These are phyloP conservation scores for Zygogramma bicolorata DNA, from an alignment of 2,888 invertebrate species.

Conservation along the genomic window DNA sequence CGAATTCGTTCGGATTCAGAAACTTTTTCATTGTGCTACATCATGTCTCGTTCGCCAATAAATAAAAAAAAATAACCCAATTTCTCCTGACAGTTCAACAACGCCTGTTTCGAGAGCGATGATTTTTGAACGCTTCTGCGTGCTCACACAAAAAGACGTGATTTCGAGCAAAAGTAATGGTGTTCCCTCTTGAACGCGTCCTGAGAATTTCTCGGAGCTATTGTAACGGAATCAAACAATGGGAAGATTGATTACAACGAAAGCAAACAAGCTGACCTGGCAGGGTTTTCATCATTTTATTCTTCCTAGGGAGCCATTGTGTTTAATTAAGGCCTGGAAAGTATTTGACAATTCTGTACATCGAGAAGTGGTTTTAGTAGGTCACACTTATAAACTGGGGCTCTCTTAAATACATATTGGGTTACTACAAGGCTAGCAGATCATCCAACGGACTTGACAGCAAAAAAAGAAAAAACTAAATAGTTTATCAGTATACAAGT, in stretches of 20 bases:
- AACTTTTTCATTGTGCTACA: not conserved
- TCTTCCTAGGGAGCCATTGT: not conserved
- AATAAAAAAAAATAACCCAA: not conserved
- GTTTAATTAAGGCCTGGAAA: not conserved
- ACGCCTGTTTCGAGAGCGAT: not conserved
- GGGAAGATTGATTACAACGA: slow-evolving; percentile 28
- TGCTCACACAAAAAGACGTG: not conserved
- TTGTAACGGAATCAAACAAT: slow-evolving; percentile 21
- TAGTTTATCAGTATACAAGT: not conserved
- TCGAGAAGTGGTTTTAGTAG: not conserved
- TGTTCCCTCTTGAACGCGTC: slow-evolving; percentile 10
- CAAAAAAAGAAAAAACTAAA: not conserved
- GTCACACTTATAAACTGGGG: not conserved
- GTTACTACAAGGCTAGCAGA: too few species aligned
- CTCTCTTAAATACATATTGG: too few species aligned
- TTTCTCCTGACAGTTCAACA: not conserved
- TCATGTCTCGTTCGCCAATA: not conserved
- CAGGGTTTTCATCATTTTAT: slow-evolving; percentile 10
- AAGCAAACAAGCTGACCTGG: slow-evolving; percentile 30
- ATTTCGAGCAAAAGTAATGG: not conserved
- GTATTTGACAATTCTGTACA: not conserved
- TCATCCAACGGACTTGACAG: too few species aligned
- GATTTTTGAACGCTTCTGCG: not conserved
- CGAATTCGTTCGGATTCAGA: not conserved
- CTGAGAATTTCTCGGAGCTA: slow-evolving; percentile 21